phyloP scores from a whole-genome alignment of 1,140 invertebrate species.

The Sarcophaga bullata region DNA sequence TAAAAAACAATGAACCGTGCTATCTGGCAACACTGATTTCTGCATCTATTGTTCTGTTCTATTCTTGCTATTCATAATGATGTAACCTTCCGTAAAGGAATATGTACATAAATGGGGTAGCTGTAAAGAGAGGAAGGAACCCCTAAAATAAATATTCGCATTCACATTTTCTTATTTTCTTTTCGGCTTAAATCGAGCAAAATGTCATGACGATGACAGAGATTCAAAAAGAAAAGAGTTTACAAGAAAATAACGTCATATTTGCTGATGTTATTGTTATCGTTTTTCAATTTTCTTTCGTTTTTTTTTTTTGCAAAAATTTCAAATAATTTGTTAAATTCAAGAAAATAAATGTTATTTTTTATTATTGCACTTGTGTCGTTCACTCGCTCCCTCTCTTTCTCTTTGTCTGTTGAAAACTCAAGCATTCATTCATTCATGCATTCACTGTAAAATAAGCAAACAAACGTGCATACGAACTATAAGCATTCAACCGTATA shows the following conservation, averaged over 20 bases:
- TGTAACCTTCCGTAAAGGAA: background rate
- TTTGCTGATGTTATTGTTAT: background rate
- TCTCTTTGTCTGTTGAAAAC: background rate
- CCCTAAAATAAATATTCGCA: background rate
- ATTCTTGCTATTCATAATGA: background rate
- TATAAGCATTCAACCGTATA: background rate
- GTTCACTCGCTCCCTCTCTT: background rate
- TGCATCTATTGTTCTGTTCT: background rate
- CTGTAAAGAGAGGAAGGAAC: background rate
- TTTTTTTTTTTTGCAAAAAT: background rate
- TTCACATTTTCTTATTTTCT: background rate
- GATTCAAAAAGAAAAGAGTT: background rate
- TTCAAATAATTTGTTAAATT: conserved; percentile 1
- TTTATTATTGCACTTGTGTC: background rate
- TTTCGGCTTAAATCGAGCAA: background rate
- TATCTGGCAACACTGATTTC: background rate
- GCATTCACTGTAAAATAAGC: background rate
- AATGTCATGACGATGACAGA: background rate
- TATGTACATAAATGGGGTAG: background rate
- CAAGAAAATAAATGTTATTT: conserved; percentile 18
- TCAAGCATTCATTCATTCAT: conserved; percentile 10
- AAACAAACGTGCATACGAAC: background rate
- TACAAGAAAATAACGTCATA: background rate
- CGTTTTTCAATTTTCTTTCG: background rate
- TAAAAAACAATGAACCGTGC: too few relatives aligned